Evolutionary conservation across 2,888 invertebrate genomes (phyloP).

Genomic region (Megaustenia siamemsis): DNA sequence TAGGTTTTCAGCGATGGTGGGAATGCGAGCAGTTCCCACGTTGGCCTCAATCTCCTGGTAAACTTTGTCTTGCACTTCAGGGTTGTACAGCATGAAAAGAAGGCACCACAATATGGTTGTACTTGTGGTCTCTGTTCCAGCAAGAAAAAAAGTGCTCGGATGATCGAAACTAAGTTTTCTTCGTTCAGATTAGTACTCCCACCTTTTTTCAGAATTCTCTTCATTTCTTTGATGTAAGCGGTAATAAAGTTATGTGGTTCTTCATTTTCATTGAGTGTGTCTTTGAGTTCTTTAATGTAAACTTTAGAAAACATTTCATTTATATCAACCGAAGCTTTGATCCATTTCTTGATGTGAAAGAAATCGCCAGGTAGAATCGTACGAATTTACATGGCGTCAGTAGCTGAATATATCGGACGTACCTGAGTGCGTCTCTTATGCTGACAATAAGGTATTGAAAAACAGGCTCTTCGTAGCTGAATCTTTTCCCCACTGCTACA

Average conservation of each 20-base stretch:
- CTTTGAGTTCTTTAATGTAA: constrained; percentile 54
- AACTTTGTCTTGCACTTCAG: constrained; percentile 81
- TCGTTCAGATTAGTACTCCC: neutral
- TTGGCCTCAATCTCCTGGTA: constrained; percentile 66
- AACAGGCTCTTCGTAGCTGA: constrained; percentile 36
- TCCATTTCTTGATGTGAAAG: constrained; percentile 51
- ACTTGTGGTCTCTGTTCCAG: constrained; percentile 85
- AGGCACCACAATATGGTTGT: constrained; percentile 92
- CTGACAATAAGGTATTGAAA: neutral
- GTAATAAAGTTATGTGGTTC: constrained; percentile 62
- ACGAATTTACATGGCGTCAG: constrained; percentile 29
- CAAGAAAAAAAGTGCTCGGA: constrained; percentile 37
- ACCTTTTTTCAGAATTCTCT: neutral
- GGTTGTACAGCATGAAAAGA: constrained; percentile 88
- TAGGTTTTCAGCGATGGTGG: constrained; percentile 60
- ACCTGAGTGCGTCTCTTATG: neutral
- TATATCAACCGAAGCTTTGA: constrained; percentile 25
- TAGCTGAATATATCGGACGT: neutral
- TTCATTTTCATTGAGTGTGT: constrained; percentile 49
- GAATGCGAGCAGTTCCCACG: constrained; percentile 70
- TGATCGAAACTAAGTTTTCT: constrained; percentile 35
- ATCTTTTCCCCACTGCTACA: constrained; percentile 45
- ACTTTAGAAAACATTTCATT: constrained; percentile 40
- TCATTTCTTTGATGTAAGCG: constrained; percentile 57
- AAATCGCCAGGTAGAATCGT: constrained; percentile 60